Base-by-base conservation (phyloP, 2,113 vertebrate genomes). In the Panthera tigris region DNA sequence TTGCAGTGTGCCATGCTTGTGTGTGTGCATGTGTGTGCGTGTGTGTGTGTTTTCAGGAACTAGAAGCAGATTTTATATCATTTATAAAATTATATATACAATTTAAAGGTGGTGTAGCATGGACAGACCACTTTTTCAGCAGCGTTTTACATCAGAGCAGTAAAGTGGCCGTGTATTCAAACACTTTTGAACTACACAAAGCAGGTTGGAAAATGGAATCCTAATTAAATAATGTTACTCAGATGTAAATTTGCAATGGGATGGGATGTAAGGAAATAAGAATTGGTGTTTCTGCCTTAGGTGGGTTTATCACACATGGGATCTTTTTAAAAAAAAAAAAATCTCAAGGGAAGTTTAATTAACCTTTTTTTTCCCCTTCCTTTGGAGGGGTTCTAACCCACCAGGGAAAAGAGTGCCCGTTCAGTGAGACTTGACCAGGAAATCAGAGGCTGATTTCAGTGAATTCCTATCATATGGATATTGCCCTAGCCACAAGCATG, bases 81-180 rank as follows among this genome's bases (percentile, higher is more conserved):
- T 99, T 99, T 99, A 98, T 99, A 99, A 99, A 99, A 99, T 99
- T 99, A 99, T 99, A 98, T 98, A 98, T 98, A 98, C 99, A 98
- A 99, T 99, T 99, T 99, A 98, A 99, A 99, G 98, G 98, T 99
- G 98, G 65, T 98, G 92, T 98, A 98, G 98, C 97, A 91, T 93
- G 98, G 98, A 98, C 98, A 97, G 97, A 98, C 98, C 97, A 97
- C 98, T 98, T 98, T 98, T 96, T 97, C 98, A 89, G 98, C 97
- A 97, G 98, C 96, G n/a, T 97, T 98, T 98, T 98, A 95, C 97
- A 98, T 96, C 71, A 90, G 98, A 98, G 98, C 96, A 76, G 93
- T 97, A 97, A 98, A 99, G 98, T 98, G 98, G 97, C 98, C 15
- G 21, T 92, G 91, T 97, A 98, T 98, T 98, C 98, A 99, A 98